Percentiles rank a stretch among this genome's conserved stretches.
These are phyloP conservation scores for Leptopilina boulardi DNA, from an alignment of 1,140 invertebrate genomes.

Conservation along the genomic window DNA sequence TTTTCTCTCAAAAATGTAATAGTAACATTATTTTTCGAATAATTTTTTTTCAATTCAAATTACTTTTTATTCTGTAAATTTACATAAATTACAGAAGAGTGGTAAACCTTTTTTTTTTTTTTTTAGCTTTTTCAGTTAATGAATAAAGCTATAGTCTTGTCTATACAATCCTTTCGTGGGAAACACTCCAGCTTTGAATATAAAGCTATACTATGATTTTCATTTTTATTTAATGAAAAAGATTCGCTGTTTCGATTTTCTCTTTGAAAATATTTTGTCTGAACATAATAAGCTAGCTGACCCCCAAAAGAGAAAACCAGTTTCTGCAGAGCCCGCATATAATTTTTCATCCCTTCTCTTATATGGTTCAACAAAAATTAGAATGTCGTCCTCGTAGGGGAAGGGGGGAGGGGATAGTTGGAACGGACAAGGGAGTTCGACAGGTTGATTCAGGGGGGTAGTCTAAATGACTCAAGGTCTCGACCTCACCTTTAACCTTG, in stretches of 20 bases:
- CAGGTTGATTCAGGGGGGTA: conserved; percentile 6
- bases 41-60: no score
- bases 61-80: no score
- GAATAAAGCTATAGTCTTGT: conserved; percentile 62
- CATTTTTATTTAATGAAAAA: conserved; percentile 6
- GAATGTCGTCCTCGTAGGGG: no score
- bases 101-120: no score
- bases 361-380: neutral
- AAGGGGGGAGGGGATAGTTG: neutral
- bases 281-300: neutral
- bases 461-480: conserved; percentile 40
- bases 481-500: conserved; percentile 66
- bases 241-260: conserved; percentile 26
- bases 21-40: no score
- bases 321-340: conserved; percentile 49
- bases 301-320: conserved; percentile 56
- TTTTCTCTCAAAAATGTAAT: no score
- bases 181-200: neutral
- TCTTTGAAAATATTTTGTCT: neutral
- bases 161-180: conserved; percentile 18
- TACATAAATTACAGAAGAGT: no score
- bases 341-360: neutral
- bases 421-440: neutral
- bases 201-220: neutral
- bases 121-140: conserved; percentile 50